Evolutionary conservation across 2,113 vertebrate species (phyloP).

Genomic region (Pelecanoides urinatrix): DNA sequence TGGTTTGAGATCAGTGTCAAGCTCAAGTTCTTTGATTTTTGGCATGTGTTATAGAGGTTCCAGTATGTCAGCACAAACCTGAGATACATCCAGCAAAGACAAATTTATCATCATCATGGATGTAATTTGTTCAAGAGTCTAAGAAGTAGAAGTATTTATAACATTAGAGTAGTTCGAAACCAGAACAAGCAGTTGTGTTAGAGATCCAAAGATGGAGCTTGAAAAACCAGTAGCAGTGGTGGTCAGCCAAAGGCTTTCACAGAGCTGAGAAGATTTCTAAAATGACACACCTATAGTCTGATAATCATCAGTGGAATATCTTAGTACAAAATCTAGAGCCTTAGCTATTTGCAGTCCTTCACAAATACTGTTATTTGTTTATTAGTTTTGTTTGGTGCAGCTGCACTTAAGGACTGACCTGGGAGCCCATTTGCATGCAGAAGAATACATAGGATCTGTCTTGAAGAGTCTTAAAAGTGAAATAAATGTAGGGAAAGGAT

Average conservation of each 20-base stretch:
- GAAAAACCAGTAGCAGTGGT: background rate
- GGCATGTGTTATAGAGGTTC: background rate
- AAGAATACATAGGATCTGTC: background rate
- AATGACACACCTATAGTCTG: background rate
- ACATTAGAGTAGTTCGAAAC: background rate
- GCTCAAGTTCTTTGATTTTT: background rate
- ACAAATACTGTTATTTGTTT: background rate
- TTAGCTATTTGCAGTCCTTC: background rate
- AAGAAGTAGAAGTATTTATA: background rate
- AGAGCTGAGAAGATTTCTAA: background rate
- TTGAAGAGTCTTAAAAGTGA: background rate
- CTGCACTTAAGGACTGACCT: background rate
- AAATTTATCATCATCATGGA: background rate
- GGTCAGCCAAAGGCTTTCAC: background rate
- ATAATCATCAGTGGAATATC: background rate
- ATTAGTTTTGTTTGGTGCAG: background rate
- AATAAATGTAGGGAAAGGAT: background rate
- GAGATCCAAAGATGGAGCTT: background rate
- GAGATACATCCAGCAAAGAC: background rate
- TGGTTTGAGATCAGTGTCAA: background rate
- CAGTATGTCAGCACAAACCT: background rate
- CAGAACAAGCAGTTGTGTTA: background rate
- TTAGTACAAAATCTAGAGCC: background rate
- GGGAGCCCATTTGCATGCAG: background rate
- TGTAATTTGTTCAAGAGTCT: background rate